Evolutionary conservation across 1,140 invertebrate species (phyloP).

Genomic region (Hesperophylax magnus): DNA sequence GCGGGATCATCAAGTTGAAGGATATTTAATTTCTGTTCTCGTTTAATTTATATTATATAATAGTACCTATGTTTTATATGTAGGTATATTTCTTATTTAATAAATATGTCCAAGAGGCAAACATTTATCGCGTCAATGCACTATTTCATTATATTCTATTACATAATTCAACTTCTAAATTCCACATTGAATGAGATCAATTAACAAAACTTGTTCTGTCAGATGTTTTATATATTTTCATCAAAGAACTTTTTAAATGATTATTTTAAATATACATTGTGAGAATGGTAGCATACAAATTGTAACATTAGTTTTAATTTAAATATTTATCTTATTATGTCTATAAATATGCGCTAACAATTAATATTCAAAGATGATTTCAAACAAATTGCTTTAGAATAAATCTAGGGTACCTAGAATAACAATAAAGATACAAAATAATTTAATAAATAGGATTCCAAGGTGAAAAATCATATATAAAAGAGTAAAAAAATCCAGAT

Average conservation of each 20-base stretch:
- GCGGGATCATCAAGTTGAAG: too few relatives aligned
- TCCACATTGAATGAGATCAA: slow-evolving; percentile 28
- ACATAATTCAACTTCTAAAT: slow-evolving; percentile 1
- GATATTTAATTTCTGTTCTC: too few relatives aligned
- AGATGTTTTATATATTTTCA: slow-evolving; percentile 13
- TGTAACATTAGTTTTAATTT: background rate
- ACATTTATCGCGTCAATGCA: too few relatives aligned
- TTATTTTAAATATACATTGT: slow-evolving; percentile 1
- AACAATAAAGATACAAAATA: slow-evolving; percentile 17
- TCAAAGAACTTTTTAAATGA: slow-evolving; percentile 19
- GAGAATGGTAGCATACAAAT: background rate
- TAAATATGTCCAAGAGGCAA: too few relatives aligned
- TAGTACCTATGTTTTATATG: too few relatives aligned
- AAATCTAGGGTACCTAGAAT: background rate
- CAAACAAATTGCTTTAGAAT: background rate
- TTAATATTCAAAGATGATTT: too few relatives aligned
- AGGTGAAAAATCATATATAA: slow-evolving; percentile 3
- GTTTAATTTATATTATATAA: too few relatives aligned
- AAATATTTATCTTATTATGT: background rate
- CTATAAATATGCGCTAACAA: too few relatives aligned
- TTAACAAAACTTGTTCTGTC: slow-evolving; percentile 29
- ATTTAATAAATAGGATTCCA: slow-evolving; percentile 30
- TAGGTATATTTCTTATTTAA: too few relatives aligned
- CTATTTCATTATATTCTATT: background rate
- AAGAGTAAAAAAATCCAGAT: slow-evolving; percentile 39